Base-by-base conservation (phyloP, 1,140 invertebrate genomes). In the Lamellibrachia luymesi region DNA sequence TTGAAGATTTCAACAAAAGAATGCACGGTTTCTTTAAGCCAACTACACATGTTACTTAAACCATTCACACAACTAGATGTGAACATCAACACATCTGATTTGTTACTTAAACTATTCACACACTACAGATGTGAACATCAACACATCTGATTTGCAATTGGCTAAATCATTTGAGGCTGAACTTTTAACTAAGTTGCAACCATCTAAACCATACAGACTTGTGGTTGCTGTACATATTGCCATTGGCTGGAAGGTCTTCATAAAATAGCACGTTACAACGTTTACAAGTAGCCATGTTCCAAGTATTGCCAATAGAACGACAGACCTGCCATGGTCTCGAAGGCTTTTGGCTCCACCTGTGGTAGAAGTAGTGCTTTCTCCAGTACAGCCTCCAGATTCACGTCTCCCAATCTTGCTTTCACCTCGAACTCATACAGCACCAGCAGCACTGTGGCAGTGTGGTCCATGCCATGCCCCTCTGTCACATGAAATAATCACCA, bases 371-470 rank as follows among this genome's bases (percentile, higher is more conserved):
- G 93, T 5, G 95, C 95, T 93, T 94, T 95, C 91, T 95, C 96
- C 50, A 96, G 92, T 8, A 96, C 93, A 17, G 94, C 92, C 92
- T 96, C 96, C 10, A 95, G 94, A 50, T 92, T 90, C 0, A 93
- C 94, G 93, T 96, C 95, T 10, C 94, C 93, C 17, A 96, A 94
- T 64, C 95, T 95, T 6, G 94, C 94, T 90, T 94, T 94, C 1
- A 95, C 95, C 93, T 96, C 95, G 95, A 96, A 96, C 92, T 96
- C 95, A 94, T 96, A 96, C 91, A 96, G 92, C 91, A 96, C 64
- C 89, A 96, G 49, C 25, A 96, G 92, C 4, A 94, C 94, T n/a
- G 95, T 94, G 64, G 94, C 93, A 13, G 94, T 94, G 51, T 94
- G 94, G 56, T 93, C 93, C 64, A 25, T 50, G 2, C 27, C 90